A percentile compares a stretch with the other conserved stretches of the same genome.
These are phyloP conservation scores for Andrena cerasifolii DNA, from an alignment of 1,140 invertebrate species.

Conservation along the genomic window DNA sequence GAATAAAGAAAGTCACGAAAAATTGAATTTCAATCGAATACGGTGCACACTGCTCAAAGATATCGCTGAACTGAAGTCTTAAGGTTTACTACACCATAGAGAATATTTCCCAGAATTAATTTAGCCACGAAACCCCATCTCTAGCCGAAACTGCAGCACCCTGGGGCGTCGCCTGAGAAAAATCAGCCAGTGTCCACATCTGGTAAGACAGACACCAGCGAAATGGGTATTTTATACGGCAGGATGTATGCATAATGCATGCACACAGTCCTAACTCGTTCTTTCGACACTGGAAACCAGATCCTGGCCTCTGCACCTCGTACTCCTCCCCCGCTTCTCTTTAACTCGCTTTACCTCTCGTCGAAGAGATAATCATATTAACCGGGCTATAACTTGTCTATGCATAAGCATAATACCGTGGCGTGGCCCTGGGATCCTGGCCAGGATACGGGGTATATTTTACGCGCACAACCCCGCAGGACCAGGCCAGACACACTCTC, in stretches of 20 bases:
- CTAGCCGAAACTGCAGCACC: too few species aligned
- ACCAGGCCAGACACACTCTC: constrained; percentile 44
- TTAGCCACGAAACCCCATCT: not conserved
- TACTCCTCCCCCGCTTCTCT: constrained; percentile 43
- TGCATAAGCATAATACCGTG: constrained; percentile 80
- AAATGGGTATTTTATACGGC: constrained; percentile 15
- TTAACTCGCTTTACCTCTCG: constrained; percentile 59
- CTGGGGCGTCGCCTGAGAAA: too few species aligned
- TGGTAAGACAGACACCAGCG: not conserved
- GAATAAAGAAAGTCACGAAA: not conserved
- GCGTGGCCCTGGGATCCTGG: constrained; percentile 76
- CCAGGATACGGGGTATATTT: constrained; percentile 79
- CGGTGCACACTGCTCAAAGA: not conserved
- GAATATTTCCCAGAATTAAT: not conserved
- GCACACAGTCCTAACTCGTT: constrained; percentile 30
- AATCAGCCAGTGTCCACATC: not conserved
- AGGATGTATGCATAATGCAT: constrained; percentile 20
- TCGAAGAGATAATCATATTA: constrained; percentile 82
- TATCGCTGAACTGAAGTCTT: not conserved
- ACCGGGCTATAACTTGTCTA: constrained; percentile 80
- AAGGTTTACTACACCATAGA: not conserved
- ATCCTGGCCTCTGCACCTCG: constrained; percentile 34
- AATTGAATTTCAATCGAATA: not conserved
- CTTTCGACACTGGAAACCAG: constrained; percentile 21
- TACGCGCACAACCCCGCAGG: constrained; percentile 66